These are phyloP conservation scores for Corbicula japonica DNA, from an alignment of 2,888 invertebrate genomes.

Conservation along the genomic window DNA sequence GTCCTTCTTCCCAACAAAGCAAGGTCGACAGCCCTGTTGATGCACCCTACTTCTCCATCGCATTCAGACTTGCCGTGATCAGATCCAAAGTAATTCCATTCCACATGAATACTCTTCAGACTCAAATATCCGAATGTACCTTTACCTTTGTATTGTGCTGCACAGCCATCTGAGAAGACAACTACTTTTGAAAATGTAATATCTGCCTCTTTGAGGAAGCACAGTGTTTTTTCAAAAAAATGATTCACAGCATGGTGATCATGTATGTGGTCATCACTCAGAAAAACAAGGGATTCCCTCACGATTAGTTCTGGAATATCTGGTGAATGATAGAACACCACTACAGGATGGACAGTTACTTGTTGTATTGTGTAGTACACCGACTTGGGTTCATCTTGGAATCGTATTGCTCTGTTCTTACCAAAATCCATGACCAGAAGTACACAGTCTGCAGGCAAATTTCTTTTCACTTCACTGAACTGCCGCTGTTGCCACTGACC, in stretches of 20 bases:
- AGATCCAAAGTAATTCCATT: slow-evolving; percentile 49
- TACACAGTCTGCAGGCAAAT: slow-evolving; percentile 48
- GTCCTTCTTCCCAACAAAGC: slow-evolving; percentile 32
- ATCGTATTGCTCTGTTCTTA: slow-evolving; percentile 42
- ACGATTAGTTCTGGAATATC: slow-evolving; percentile 34
- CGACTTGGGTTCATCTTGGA: slow-evolving; percentile 52
- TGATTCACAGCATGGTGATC: slow-evolving; percentile 45
- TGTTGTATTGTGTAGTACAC: slow-evolving; percentile 37
- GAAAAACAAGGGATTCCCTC: slow-evolving; percentile 42
- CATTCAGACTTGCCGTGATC: slow-evolving; percentile 51
- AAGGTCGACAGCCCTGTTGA: slow-evolving; percentile 47
- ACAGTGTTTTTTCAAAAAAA: slow-evolving; percentile 27
- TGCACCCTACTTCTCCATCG: slow-evolving; percentile 43
- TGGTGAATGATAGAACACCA: slow-evolving; percentile 41
- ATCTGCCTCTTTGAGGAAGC: slow-evolving; percentile 21
- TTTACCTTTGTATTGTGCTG: slow-evolving; percentile 40
- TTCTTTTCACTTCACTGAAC: slow-evolving; percentile 48
- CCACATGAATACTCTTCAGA: slow-evolving; percentile 11
- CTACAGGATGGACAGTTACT: slow-evolving; percentile 51
- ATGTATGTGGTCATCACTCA: slow-evolving; percentile 45
- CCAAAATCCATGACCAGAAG: slow-evolving; percentile 53
- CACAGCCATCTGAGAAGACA: slow-evolving; percentile 51
- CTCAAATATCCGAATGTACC: slow-evolving; percentile 26
- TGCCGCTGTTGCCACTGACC: slow-evolving; percentile 58
- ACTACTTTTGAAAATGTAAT: slow-evolving; percentile 28